phyloP scores from a whole-genome alignment of 1,140 invertebrate genomes.

The Papilio helenus region DNA sequence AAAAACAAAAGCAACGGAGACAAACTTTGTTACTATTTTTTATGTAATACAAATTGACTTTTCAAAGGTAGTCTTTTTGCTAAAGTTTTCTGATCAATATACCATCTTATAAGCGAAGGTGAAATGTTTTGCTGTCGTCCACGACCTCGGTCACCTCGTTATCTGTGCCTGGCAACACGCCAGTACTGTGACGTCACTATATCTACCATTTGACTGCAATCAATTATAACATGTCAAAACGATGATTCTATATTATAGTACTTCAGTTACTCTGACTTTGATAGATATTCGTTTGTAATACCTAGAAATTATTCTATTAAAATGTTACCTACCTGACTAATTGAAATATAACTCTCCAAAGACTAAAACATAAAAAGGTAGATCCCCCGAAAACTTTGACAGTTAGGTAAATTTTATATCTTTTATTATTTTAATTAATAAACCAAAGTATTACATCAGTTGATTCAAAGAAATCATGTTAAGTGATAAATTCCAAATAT shows the following conservation, averaged over 20 bases:
- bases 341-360: no score
- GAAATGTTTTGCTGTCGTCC: background rate
- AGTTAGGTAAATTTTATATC: background rate
- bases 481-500: background rate
- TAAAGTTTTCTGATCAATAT: background rate
- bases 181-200: background rate
- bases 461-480: background rate
- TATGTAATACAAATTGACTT: no score
- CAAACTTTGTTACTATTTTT: no score
- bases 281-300: background rate
- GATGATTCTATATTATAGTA: background rate
- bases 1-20: no score
- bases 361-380: no score
- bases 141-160: conserved; percentile 10
- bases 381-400: no score
- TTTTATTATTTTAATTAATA: background rate
- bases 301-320: no score
- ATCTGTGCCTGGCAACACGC: background rate
- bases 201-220: conserved; percentile 4
- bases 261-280: background rate
- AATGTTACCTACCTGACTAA: no score
- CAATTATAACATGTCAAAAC: background rate
- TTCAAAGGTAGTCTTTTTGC: background rate
- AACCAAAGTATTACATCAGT: background rate
- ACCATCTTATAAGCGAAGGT: background rate